Evolutionary conservation across 30 jellyfish, hydroid and myxozoan genomes (phyloP).

Genomic region (Mastigias papua): DNA sequence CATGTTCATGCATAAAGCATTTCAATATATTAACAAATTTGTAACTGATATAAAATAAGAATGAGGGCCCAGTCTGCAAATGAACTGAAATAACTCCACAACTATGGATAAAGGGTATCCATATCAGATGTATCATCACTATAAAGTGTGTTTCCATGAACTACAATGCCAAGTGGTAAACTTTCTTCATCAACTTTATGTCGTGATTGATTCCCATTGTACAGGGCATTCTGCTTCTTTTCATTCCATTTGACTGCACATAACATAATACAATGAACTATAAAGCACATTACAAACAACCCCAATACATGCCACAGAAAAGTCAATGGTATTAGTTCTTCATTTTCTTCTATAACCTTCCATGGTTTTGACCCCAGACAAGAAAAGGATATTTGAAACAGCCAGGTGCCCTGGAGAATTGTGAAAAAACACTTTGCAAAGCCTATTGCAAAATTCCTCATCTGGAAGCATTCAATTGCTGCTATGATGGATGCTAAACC

Average conservation of each 20-base stretch:
- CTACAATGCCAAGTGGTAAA: constrained; percentile 64
- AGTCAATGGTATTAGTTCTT: constrained; percentile 30
- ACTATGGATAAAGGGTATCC: constrained; percentile 47
- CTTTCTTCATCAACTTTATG: constrained; percentile 50
- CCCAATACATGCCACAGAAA: constrained; percentile 56
- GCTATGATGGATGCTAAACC: constrained; percentile 7
- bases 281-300: neutral
- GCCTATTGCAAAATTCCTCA: constrained; percentile 26
- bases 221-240: constrained; percentile 18
- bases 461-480: constrained; percentile 35
- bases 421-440: constrained; percentile 54
- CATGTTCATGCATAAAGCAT: neutral
- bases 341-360: constrained; percentile 29
- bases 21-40: neutral
- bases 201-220: constrained; percentile 13
- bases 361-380: constrained; percentile 33
- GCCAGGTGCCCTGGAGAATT: constrained; percentile 70
- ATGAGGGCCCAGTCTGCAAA: too few species aligned
- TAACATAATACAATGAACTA: constrained; percentile 33
- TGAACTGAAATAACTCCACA: neutral
- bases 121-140: constrained; percentile 36
- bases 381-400: constrained; percentile 46
- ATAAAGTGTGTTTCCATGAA: constrained; percentile 59
- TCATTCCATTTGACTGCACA: constrained; percentile 24
- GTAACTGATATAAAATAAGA: too few species aligned